Evolutionary conservation across 1,140 invertebrate genomes (phyloP), one percentile per base, ranked within the genome.

Genomic region (Coptotermes formosanus): DNA sequence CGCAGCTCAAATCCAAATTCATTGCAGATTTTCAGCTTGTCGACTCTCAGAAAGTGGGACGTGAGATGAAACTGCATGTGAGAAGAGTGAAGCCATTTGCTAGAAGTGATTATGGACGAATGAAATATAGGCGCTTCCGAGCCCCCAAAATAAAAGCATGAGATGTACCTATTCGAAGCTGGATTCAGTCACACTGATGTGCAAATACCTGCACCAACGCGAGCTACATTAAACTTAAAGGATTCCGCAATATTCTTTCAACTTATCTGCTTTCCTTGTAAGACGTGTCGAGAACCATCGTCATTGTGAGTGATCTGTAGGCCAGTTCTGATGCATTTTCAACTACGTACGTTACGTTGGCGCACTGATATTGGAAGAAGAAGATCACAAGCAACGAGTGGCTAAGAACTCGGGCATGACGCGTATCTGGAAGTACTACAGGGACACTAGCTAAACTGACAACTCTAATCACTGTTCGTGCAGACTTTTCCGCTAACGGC

Each of bases 1-100:
- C 64, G 8, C 25, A 12, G 64, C 64, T 75, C 64, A 75, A 75
- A 75, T 75, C 64, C 64, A 75, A 75, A 75, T 75, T 75, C 64
- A 75, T 75, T 75, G 64, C 64, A 75, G 64, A 75, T 75, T 75
- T 75, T 75, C 64, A 75, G 64, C 64, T 75, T 75, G 64, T 75
- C 64, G 64, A 75, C 64, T 75, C 64, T 75, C 64, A 30, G 64
- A 75, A 75, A 75, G 64, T 75, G n/a, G 64, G 64, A 75, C 64
- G 64, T 75, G 64, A 75, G 64, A 75, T 75, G 64, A 75, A 75
- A 75, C 25, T 75, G 25, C 64, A n/a, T 75, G 64, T 30, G 64
- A 75, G 64, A 30, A 0, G 64, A 75, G 64, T 75, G 64, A 75
- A 75, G 64, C 64, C 64, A 75, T 75, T 75, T 75, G 64, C 64